Conservation (phyloP, 2,113 vertebrate species). For the Elanoides forficatus region DNA sequence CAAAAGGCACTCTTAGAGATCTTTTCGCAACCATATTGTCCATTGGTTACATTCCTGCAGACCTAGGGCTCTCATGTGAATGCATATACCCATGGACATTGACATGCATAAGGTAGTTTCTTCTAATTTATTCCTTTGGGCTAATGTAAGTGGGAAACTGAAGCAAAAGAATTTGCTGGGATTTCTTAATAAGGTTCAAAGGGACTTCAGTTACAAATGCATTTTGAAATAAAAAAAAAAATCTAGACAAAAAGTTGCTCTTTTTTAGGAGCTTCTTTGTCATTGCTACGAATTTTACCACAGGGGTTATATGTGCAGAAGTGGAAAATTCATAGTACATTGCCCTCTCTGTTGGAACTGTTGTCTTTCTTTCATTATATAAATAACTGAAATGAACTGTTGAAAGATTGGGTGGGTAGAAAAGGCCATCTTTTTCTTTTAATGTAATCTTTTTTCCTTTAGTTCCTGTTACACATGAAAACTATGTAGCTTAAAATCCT, state of each 20-base stretch:
- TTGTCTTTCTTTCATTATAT: conserved; percentile 39
- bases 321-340: conserved; percentile 50
- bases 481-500: neutral
- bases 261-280: conserved; percentile 3
- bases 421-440: neutral
- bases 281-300: neutral
- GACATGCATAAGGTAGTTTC: neutral
- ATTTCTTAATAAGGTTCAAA: conserved; percentile 31
- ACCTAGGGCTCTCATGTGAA: neutral
- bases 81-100: neutral
- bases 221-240: neutral
- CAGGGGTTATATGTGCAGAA: neutral
- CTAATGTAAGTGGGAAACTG: neutral
- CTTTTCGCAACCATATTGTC: rapidly evolving
- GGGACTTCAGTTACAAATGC: neutral
- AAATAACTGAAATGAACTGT: conserved; percentile 16
- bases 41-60: neutral
- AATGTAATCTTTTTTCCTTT: neutral
- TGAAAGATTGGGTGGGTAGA: neutral
- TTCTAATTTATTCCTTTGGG: neutral
- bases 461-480: neutral
- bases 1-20: neutral
- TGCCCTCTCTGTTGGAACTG: conserved; percentile 50
- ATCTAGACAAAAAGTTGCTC: neutral
- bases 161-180: neutral